Evolutionary conservation across 1,140 invertebrate genomes (phyloP).

Genomic region (Drosophila oshimai): DNA sequence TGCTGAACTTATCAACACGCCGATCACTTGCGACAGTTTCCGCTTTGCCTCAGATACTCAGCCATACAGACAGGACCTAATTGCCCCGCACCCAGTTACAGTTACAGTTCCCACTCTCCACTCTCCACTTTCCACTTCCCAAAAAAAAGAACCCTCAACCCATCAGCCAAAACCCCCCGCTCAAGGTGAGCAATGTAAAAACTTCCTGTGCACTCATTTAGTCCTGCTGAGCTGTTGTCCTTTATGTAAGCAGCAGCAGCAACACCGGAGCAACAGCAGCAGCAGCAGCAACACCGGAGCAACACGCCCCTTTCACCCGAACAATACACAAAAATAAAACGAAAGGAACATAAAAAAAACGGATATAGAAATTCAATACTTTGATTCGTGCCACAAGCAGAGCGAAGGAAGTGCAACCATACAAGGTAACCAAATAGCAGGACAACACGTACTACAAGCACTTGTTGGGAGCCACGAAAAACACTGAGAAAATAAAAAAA

Average conservation of each 20-base stretch:
- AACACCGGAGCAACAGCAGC: slow-evolving; percentile 19
- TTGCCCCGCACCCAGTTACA: slow-evolving; percentile 67
- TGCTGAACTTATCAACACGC: slow-evolving; percentile 75
- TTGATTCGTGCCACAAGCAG: slow-evolving; percentile 77
- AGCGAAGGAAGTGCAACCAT: slow-evolving; percentile 74
- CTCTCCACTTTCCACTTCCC: slow-evolving; percentile 5
- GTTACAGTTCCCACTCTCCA: slow-evolving; percentile 3
- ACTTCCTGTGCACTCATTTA: slow-evolving; percentile 79
- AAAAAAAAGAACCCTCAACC: background rate
- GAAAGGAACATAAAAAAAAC: slow-evolving; percentile 59
- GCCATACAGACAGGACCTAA: slow-evolving; percentile 48
- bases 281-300: slow-evolving; percentile 35
- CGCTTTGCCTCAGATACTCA: slow-evolving; percentile 55
- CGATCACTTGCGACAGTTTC: slow-evolving; percentile 79
- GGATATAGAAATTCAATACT: slow-evolving; percentile 82
- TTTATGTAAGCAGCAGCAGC: slow-evolving; percentile 56
- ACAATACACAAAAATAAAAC: slow-evolving; percentile 46
- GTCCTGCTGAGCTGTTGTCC: slow-evolving; percentile 53
- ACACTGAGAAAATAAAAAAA: slow-evolving; percentile 5
- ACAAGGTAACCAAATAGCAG: slow-evolving; percentile 80
- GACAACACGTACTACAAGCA: slow-evolving; percentile 77
- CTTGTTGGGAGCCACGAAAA: slow-evolving; percentile 42
- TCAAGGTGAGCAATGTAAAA: slow-evolving; percentile 76
- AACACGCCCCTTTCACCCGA: slow-evolving; percentile 42
- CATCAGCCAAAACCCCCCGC: slow-evolving; percentile 30